These are phyloP conservation scores for Petrolisthes cinctipes DNA, from an alignment of 2,888 invertebrate genomes.

Conservation along the genomic window DNA sequence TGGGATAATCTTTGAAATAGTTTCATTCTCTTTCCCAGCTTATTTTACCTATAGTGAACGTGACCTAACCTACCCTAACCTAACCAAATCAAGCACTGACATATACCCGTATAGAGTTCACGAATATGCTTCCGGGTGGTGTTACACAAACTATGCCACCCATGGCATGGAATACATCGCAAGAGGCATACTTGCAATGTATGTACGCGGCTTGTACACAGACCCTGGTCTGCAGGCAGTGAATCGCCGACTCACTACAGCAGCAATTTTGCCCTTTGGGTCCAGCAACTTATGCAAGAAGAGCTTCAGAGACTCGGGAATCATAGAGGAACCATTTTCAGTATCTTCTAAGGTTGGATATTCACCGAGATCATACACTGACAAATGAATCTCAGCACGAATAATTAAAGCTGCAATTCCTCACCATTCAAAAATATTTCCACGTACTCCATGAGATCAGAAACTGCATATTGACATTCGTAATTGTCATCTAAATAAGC, in stretches of 20 bases:
- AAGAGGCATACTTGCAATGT: conserved; percentile 29
- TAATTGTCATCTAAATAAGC: conserved; percentile 14
- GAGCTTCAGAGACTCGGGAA: conserved; percentile 20
- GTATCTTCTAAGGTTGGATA: conserved; percentile 23
- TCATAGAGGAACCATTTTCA: conserved; percentile 14
- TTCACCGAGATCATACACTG: conserved; percentile 19
- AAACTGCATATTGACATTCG: conserved; percentile 19
- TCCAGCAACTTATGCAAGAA: conserved; percentile 22
- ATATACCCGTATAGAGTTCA: too few relatives aligned
- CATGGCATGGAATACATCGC: conserved; percentile 23
- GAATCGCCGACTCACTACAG: conserved; percentile 3
- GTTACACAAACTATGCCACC: conserved; percentile 47
- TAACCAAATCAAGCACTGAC: too few relatives aligned
- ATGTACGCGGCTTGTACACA: conserved; percentile 29
- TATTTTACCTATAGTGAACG: too few relatives aligned
- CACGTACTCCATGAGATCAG: conserved; percentile 35
- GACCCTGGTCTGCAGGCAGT: conserved; percentile 25
- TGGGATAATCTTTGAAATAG: too few relatives aligned
- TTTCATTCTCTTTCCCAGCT: too few relatives aligned
- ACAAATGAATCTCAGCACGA: conserved; percentile 18
- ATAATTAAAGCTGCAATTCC: conserved; percentile 32
- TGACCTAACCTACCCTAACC: too few relatives aligned
- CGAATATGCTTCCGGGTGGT: too few relatives aligned
- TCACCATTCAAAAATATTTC: conserved; percentile 32
- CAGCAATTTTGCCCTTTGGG: conserved; percentile 10